phyloP scores from a whole-genome alignment of 2,797 vertebrate species.

The Lithobates pipiens region DNA sequence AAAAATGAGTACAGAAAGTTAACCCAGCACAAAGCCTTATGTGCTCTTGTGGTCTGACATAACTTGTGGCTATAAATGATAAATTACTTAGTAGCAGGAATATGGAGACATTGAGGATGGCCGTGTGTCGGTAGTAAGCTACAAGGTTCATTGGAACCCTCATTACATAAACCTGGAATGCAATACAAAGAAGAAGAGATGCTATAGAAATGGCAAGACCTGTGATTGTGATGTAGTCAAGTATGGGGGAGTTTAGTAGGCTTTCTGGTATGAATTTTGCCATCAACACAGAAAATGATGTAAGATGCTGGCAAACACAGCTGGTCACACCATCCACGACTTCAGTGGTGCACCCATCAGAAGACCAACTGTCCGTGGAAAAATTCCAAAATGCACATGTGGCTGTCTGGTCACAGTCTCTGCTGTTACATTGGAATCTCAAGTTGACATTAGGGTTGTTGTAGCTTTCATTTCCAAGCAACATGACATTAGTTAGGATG shows the following conservation, averaged over 20 bases:
- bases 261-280: constrained; percentile 11
- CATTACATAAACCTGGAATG: constrained; percentile 28
- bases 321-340: background rate
- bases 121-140: constrained; percentile 37
- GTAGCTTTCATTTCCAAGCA: background rate
- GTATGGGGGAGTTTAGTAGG: background rate
- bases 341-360: constrained; percentile 32
- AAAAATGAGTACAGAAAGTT: constrained; percentile 46
- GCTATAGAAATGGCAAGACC: constrained; percentile 41
- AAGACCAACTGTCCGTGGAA: constrained; percentile 15
- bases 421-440: constrained; percentile 21
- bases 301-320: constrained; percentile 41
- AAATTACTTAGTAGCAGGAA: constrained; percentile 45
- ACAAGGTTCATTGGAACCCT: constrained; percentile 39
- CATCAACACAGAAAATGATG: constrained; percentile 44
- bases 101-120: constrained; percentile 28
- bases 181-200: constrained; percentile 32
- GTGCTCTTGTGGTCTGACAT: constrained; percentile 10
- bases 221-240: constrained; percentile 30
- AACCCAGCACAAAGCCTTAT: constrained; percentile 31
- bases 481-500: constrained; percentile 29
- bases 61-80: constrained; percentile 34
- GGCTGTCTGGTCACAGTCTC: constrained; percentile 12
- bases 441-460: constrained; percentile 8
- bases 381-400: constrained; percentile 48